Base-by-base conservation (phyloP, 1,140 invertebrate species). In the Armadillidium nasatum region DNA sequence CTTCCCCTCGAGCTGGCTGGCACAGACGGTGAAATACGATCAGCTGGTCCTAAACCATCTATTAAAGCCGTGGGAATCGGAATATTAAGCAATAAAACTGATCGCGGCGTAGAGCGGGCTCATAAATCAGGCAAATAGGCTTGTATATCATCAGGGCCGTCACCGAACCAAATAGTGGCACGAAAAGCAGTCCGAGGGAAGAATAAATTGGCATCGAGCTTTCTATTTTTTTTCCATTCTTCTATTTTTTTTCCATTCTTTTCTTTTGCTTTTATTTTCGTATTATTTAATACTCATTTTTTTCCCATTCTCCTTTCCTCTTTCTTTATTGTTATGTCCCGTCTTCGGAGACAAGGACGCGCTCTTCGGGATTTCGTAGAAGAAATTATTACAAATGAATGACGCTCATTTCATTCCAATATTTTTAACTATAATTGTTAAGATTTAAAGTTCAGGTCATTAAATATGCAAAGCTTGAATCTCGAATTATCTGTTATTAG, bases 61-160 rank as follows among this genome's bases (percentile, higher is more conserved):
- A 60, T 60, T 60, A 60, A 60, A 60, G 50, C 50, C 50, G 50
- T 60, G 50, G 19, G 50, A 60, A 60, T 60, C 50, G 50, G 50
- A 60, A 60, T 60, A 60, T 60, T 60, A 60, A 60, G 50, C 50
- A 60, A 60, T 60, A 60, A 60, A 60, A 60, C 50, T 60, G 50
- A 60, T 60, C 50, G 50, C 50, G 50, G 50, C 50, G 50, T 13
- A 60, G 50, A 60, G 19, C 50, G 50, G 50, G 19, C 50, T 60
- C 50, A 60, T 60, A 60, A 60, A 60, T 60, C 50, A 60, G 50
- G 11, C 50, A 60, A 60, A 60, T 60, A 60, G 50, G 50, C 50
- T 60, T 60, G 50, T 60, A 60, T 60, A 60, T 60, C 50, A 60
- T 60, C 50, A 60, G 50, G 1, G 50, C 50, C 50, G 50, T 60